These are phyloP conservation scores for Dipodomys merriami DNA, from an alignment of 2,113 vertebrate species.

Conservation along the genomic window DNA sequence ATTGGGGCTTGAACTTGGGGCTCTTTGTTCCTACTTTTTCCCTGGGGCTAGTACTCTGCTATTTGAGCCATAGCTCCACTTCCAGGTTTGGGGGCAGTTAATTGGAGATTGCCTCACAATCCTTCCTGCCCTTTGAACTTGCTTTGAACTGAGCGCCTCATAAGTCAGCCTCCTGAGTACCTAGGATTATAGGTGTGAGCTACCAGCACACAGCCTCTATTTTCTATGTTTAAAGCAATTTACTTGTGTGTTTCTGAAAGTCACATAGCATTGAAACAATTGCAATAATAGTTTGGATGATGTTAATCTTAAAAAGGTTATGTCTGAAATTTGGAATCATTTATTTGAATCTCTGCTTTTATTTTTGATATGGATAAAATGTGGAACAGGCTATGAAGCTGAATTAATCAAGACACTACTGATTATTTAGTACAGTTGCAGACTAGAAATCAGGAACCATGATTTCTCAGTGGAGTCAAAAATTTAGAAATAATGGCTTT, in stretches of 20 bases:
- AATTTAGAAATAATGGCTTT: not conserved
- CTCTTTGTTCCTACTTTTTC: no score
- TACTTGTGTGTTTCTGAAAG: not conserved
- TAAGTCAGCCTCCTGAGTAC: no score
- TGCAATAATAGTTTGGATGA: slow-evolving; percentile 2
- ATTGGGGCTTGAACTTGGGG: no score
- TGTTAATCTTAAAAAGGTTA: not conserved
- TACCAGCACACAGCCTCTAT: not conserved
- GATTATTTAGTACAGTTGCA: not conserved
- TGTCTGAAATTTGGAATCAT: slow-evolving; percentile 16
- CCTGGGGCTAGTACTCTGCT: no score
- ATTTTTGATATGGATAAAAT: slow-evolving; percentile 6
- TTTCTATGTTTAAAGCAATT: slow-evolving; percentile 11
- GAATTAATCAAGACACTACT: not conserved
- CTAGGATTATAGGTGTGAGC: no score
- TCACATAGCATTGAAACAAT: not conserved
- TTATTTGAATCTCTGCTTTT: not conserved
- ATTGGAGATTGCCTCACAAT: no score
- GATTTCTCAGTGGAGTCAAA: not conserved
- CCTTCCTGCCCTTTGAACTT: no score
- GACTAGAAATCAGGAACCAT: not conserved
- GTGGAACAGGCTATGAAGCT: not conserved
- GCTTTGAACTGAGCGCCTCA: no score
- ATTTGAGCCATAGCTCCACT: no score
- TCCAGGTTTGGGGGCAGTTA: no score